Conservation (phyloP, 2,113 vertebrate species). For the Oryzias javanicus region DNA sequence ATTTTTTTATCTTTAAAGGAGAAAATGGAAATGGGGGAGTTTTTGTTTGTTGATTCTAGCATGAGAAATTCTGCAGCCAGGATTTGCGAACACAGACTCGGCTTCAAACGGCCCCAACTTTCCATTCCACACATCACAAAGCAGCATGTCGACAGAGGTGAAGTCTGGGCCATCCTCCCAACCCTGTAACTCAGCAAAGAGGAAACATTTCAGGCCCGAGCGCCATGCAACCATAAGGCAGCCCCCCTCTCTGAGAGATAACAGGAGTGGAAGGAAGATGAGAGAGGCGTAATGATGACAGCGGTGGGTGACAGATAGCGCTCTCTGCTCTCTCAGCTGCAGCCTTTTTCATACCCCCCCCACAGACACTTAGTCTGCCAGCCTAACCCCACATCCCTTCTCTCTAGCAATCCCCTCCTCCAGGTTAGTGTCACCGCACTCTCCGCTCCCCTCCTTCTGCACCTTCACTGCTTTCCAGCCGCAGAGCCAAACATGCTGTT, state of each 20-base stretch:
- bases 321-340: constrained; percentile 36
- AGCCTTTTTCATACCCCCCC: constrained; percentile 41
- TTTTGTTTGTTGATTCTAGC: constrained; percentile 29
- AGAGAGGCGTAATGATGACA: constrained; percentile 48
- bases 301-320: constrained; percentile 28
- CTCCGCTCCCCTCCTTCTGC: constrained; percentile 14
- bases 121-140: constrained; percentile 29
- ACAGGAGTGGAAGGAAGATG: constrained; percentile 42
- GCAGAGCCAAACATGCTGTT: constrained; percentile 33
- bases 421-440: constrained; percentile 11
- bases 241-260: constrained; percentile 46
- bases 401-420: constrained; percentile 22
- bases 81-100: constrained; percentile 41
- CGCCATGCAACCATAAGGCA: constrained; percentile 40
- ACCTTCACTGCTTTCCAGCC: constrained; percentile 33
- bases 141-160: constrained; percentile 36
- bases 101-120: constrained; percentile 18
- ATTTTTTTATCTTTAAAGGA: not conserved
- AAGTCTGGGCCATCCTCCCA: constrained; percentile 48
- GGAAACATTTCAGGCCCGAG: constrained; percentile 44
- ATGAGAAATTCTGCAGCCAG: constrained; percentile 25
- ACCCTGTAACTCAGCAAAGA: constrained; percentile 30
- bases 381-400: constrained; percentile 1
- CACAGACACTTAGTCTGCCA: constrained; percentile 46
- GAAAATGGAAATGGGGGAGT: constrained; percentile 33